Base-by-base conservation (phyloP, 1,140 invertebrate species). In the Paralvinella palmiformis region DNA sequence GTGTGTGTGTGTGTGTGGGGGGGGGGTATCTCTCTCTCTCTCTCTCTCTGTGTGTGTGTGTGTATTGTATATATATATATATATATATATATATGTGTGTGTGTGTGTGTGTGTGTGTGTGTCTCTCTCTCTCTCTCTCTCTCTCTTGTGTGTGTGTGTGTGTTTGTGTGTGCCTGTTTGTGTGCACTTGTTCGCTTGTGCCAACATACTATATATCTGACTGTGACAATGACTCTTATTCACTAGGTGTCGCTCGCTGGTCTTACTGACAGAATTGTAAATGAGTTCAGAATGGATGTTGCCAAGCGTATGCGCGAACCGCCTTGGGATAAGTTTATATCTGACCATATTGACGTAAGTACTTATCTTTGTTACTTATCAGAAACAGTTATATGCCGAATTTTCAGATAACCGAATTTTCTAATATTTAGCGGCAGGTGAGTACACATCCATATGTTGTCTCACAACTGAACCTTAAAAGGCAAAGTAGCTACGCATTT, bases 271-370 rank as follows among this genome's bases (percentile, higher is more conserved):
- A 27, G 24, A 13, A 41, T 55, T n/a, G 35, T 66, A 17, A 56
- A 41, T 24, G 52, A 37, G 15, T 66, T 66, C 29, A 45, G 64
- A 2, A 31, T 55, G 45, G 64, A 63, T 24, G 64, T 61, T 2
- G 64, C 59, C 3, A 0, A 50, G 15, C 41, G 64, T 22, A 66
- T 66, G 64, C 24, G 32, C 17, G 31, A 32, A 10, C 64, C 64
- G 6, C 64, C 64, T 3, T 66, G 59, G 59, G 22, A 13, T 17
- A 20, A 35, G 0, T 56, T 37, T 35, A 17, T 57, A 17, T 32
- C 62, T 3, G 35, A 63, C 22, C 36, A 63, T 24, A 36, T 56
- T 20, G 57, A 36, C 32, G 53, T 55, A 63, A 35, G 48, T 62
- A n/a, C n/a, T n/a, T n/a, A n/a, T n/a, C n/a, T n/a, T n/a, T n/a